These are phyloP conservation scores for Ectobius pallidus DNA, from an alignment of 2,888 invertebrate genomes.

Conservation along the genomic window DNA sequence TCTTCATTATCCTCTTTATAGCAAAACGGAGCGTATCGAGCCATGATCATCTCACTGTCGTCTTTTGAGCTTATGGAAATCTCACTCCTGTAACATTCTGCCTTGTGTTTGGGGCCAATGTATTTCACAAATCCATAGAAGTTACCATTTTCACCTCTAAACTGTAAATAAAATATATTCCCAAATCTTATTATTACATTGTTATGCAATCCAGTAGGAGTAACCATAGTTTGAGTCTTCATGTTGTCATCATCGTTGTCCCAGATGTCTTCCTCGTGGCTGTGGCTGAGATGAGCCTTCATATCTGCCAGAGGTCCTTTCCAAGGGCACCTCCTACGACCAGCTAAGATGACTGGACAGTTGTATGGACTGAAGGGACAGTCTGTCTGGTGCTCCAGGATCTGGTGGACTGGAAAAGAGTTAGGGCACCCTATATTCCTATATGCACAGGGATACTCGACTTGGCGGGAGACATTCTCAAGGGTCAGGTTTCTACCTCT, in stretches of 20 bases:
- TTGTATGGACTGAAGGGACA: background rate
- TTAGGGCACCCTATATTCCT: background rate
- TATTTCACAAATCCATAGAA: background rate
- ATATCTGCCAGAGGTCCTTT: background rate
- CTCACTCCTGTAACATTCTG: background rate
- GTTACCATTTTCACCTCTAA: background rate
- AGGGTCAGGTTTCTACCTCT: background rate
- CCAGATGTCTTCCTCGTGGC: background rate
- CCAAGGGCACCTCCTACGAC: background rate
- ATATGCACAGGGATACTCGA: background rate
- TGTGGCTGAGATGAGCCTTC: background rate
- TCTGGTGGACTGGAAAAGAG: background rate
- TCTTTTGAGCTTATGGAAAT: background rate
- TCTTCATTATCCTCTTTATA: background rate
- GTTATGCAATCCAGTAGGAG: background rate
- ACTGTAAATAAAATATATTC: background rate
- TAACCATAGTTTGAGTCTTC: background rate
- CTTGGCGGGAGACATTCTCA: background rate
- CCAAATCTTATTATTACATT: background rate
- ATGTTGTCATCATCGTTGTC: background rate
- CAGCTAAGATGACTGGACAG: background rate
- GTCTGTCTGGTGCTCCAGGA: background rate
- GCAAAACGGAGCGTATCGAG: background rate
- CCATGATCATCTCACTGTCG: background rate
- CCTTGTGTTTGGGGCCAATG: background rate